These are phyloP conservation scores for Asbolus verrucosus DNA, from an alignment of 1,140 invertebrate genomes.

Conservation along the genomic window DNA sequence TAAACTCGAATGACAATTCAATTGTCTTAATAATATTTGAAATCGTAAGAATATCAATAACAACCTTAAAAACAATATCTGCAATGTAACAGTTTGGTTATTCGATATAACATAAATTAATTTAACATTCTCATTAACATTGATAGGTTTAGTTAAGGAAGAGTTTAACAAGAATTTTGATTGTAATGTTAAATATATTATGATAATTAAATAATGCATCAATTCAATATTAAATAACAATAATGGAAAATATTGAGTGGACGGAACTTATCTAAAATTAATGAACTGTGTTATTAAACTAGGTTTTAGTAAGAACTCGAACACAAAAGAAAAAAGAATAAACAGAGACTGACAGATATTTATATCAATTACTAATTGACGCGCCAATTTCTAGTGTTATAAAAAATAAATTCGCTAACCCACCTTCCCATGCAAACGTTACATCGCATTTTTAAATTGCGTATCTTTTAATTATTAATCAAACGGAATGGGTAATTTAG, in stretches of 20 bases:
- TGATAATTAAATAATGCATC: no score
- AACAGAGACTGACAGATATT: conserved; percentile 1
- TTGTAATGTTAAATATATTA: conserved; percentile 17
- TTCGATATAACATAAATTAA: neutral
- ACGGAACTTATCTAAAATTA: conserved; percentile 40
- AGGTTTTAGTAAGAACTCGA: conserved; percentile 10
- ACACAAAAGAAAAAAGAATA: neutral
- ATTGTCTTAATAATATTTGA: conserved; percentile 31
- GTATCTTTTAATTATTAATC: no score
- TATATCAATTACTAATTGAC: no score
- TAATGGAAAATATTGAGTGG: conserved; percentile 15
- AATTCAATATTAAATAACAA: no score
- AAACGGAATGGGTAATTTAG: no score
- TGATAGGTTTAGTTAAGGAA: conserved; percentile 13
- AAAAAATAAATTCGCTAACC: no score
- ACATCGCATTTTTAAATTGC: no score
- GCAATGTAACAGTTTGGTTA: conserved; percentile 7
- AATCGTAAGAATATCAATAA: conserved; percentile 22
- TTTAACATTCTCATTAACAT: conserved; percentile 28
- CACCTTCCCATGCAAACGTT: no score
- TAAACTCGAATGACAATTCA: conserved; percentile 8
- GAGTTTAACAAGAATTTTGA: conserved; percentile 42
- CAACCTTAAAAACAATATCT: conserved; percentile 16
- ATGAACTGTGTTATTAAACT: conserved; percentile 35
- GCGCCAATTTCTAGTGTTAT: no score